Evolutionary conservation across 1,140 invertebrate species (phyloP).

Genomic region (Himalopsyche phryganea): DNA sequence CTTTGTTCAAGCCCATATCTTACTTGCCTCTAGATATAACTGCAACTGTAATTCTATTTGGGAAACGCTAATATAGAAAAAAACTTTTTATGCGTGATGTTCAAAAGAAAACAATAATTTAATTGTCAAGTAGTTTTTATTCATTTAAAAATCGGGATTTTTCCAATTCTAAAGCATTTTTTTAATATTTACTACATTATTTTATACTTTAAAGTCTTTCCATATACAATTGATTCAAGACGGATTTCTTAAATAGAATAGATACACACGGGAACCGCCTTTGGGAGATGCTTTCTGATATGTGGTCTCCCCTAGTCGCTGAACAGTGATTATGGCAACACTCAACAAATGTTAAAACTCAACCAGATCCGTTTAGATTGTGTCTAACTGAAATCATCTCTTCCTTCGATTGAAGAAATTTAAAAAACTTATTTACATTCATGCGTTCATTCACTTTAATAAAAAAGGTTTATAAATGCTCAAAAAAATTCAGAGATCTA

Average conservation of each 20-base stretch:
- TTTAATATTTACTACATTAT: constrained; percentile 31
- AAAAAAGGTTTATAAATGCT: too few species aligned
- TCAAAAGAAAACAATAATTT: constrained; percentile 5
- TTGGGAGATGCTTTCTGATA: constrained; percentile 20
- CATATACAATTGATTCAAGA: constrained; percentile 33
- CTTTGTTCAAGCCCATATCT: too few species aligned
- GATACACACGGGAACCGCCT: constrained; percentile 20
- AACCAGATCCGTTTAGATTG: not conserved
- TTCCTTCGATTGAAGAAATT: too few species aligned
- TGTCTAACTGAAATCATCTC: not conserved
- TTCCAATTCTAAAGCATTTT: constrained; percentile 34
- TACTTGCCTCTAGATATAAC: too few species aligned
- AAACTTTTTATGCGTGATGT: too few species aligned
- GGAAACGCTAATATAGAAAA: too few species aligned
- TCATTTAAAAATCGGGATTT: constrained; percentile 33
- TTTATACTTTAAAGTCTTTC: constrained; percentile 30
- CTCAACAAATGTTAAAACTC: not conserved
- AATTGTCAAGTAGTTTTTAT: constrained; percentile 29
- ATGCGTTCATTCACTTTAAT: too few species aligned
- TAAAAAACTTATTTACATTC: too few species aligned
- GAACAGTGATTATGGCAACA: not conserved
- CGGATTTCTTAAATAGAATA: constrained; percentile 29
- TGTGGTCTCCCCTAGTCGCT: constrained; percentile 3
- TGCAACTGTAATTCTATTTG: too few species aligned
- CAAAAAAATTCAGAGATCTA: not conserved